These are phyloP conservation scores for Neolamprologus sp. DNA, from an alignment of 2,113 vertebrate species.

Conservation along the genomic window DNA sequence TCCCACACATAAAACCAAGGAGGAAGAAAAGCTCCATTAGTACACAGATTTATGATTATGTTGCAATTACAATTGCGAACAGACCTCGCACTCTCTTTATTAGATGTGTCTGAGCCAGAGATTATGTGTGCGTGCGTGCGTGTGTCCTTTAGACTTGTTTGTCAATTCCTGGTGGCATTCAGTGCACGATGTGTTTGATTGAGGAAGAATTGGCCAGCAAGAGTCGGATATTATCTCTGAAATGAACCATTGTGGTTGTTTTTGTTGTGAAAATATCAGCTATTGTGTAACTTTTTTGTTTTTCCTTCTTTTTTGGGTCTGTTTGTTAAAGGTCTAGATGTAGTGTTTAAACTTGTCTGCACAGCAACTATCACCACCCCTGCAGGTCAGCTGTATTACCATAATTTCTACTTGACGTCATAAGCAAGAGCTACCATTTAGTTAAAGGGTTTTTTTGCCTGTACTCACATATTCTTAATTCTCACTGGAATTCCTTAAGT, in stretches of 20 bases:
- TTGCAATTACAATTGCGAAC: neutral
- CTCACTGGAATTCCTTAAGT: constrained; percentile 1
- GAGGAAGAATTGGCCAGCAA: constrained; percentile 5
- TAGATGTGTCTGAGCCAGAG: neutral
- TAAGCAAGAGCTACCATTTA: neutral
- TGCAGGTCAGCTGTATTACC: constrained; percentile 3
- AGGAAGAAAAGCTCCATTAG: neutral
- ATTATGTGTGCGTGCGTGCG: neutral
- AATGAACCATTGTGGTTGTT: constrained; percentile 28
- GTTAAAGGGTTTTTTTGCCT: neutral
- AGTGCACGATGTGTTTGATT: neutral
- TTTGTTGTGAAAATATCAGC: constrained; percentile 26
- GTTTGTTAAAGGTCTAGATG: constrained; percentile 9
- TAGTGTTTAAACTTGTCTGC: neutral
- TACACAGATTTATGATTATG: constrained; percentile 15
- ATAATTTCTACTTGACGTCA: neutral
- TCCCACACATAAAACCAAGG: neutral
- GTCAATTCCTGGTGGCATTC: constrained; percentile 13
- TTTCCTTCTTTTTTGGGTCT: neutral
- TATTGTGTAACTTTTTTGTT: constrained; percentile 35
- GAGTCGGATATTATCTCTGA: constrained; percentile 39
- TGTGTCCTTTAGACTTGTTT: constrained; percentile 27
- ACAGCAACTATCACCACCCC: neutral
- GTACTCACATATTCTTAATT: neutral
- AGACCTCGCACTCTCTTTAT: neutral